Base-by-base conservation (phyloP, 2,888 invertebrate species). In the Furcula furcula region DNA sequence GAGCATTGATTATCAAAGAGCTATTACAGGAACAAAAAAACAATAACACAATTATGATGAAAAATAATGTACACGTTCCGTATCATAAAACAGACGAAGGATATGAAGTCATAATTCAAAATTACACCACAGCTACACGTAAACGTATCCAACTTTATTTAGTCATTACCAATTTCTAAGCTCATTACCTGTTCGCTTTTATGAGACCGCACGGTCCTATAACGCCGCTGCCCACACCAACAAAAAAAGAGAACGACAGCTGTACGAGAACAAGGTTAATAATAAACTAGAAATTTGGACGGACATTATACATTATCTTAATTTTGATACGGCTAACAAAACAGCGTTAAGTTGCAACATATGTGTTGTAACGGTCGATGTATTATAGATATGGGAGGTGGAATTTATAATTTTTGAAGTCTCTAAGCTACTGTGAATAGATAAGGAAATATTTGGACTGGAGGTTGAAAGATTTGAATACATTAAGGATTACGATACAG, bases 231-330 rank as follows among this genome's bases (percentile, higher is more conserved):
- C 10, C 11, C 28, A 7, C 28, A 18, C 16, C 16, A 67, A 69
- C 55, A 71, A 71, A 67, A 76, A 73, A 77, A 77, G 66, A 66
- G 74, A n/a, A n/a, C n/a, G 76, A 80, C 85, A 85, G 84, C 76
- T 86, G 74, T 67, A 65, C 65, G 66, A 68, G 71, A 28, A 18
- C 11, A 28, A 64, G 63, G 70, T 74, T 76, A 75, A 76, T 76
- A 83, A 79, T 79, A 76, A 75, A 78, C 74, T 78, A 72, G 77
- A 73, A 77, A 76, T 79, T 78, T 73, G 70, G 73, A 71, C 77
- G 76, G 82, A 76, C 83, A 81, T 75, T 76, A 75, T 68, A 72
- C 79, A 87, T 86, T 87, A 88, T 87, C 87, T 86, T 81, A 86
- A 86, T 86, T 83, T 77, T 80, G 82, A 85, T 83, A 85, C 76